Percentiles rank a stretch among this genome's conserved stretches.
phyloP scores from a whole-genome alignment of 2,797 vertebrate genomes.

The Eptatretus atami region DNA sequence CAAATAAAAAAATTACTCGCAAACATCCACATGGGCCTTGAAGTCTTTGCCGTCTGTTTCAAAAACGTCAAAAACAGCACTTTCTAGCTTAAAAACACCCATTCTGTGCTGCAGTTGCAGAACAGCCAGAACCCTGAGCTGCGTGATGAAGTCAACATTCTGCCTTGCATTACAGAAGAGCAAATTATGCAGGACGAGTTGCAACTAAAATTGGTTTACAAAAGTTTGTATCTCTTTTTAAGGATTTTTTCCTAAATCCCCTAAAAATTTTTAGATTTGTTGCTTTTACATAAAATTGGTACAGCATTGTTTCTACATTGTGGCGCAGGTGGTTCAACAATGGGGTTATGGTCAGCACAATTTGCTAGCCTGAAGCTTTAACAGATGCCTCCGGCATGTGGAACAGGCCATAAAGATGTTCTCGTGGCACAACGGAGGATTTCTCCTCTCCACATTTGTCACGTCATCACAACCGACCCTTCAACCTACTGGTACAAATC shows the following conservation, averaged over 20 bases:
- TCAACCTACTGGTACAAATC: conserved; percentile 2
- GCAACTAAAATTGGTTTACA: neutral
- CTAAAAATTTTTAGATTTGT: too few species aligned
- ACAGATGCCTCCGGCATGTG: conserved; percentile 26
- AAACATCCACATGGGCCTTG: too few species aligned
- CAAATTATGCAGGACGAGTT: neutral
- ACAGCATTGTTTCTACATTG: too few species aligned
- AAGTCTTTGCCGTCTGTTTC: too few species aligned
- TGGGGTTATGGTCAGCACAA: conserved; percentile 31
- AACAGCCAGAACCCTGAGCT: conserved; percentile 4
- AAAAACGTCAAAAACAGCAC: too few species aligned
- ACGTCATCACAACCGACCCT: conserved; percentile 15
- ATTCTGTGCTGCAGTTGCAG: neutral
- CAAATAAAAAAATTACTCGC: too few species aligned
- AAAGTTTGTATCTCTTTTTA: neutral
- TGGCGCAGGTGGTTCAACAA: conserved; percentile 27
- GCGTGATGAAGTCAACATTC: conserved; percentile 1
- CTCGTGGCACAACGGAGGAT: conserved; percentile 33
- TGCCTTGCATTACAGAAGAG: conserved; percentile 1
- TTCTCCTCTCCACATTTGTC: conserved; percentile 14
- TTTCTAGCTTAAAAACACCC: too few species aligned
- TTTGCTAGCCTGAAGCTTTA: conserved; percentile 24
- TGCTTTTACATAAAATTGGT: too few species aligned
- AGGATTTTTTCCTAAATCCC: too few species aligned
- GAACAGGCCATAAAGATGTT: conserved; percentile 35